Evolutionary conservation across 2,797 vertebrate species (phyloP).

Genomic region (Chaetodon trifasciatus): DNA sequence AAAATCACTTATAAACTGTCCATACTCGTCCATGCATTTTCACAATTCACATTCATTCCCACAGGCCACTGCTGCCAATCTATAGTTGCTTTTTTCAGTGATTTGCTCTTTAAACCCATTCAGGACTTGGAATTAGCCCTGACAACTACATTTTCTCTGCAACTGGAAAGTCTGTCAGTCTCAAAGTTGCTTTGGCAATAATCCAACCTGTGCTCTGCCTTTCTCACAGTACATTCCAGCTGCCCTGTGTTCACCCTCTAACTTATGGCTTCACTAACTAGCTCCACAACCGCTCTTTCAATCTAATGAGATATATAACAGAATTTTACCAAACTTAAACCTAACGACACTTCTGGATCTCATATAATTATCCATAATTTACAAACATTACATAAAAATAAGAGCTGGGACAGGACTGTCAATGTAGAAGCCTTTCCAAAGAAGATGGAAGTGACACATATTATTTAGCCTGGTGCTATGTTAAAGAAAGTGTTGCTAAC

Average conservation of each 20-base stretch:
- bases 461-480: constrained; percentile 19
- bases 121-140: constrained; percentile 36
- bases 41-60: constrained; percentile 22
- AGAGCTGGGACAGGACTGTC: neutral
- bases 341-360: neutral
- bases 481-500: constrained; percentile 15
- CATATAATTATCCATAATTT: neutral
- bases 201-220: constrained; percentile 31
- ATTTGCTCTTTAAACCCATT: constrained; percentile 57
- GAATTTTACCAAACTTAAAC: neutral
- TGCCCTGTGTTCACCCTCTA: neutral
- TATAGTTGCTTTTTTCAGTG: constrained; percentile 21
- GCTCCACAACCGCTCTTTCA: neutral
- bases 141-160: constrained; percentile 32
- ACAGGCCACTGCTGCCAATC: constrained; percentile 37
- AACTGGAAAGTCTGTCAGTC: constrained; percentile 54
- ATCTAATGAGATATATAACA: neutral
- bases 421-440: neutral
- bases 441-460: constrained; percentile 15
- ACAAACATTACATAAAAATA: neutral
- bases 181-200: constrained; percentile 48
- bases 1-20: constrained; percentile 12
- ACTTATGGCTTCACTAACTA: constrained; percentile 10
- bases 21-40: constrained; percentile 19
- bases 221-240: constrained; percentile 19